phyloP scores from a whole-genome alignment of 2,797 vertebrate species.

The Ceryle rudis region DNA sequence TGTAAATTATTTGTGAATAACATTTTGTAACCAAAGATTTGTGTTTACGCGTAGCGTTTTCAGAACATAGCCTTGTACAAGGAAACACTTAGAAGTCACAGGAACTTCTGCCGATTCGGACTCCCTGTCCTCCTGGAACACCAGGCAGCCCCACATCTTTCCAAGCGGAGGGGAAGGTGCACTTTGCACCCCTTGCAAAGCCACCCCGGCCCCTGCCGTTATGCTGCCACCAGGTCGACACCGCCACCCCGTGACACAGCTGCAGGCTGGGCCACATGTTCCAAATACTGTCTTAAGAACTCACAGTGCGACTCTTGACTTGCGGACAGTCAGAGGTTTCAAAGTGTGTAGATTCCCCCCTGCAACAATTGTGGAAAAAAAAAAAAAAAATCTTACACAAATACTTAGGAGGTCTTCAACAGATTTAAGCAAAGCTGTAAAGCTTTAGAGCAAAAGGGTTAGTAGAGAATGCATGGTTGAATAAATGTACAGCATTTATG shows the following conservation, averaged over 20 bases:
- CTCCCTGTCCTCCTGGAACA: too few species aligned
- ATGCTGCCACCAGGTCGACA: too few species aligned
- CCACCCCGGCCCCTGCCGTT: too few species aligned
- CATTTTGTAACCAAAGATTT: too few species aligned
- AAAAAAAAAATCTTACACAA: background rate
- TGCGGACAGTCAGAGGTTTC: too few species aligned
- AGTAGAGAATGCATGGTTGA: rapidly evolving
- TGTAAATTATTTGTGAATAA: background rate
- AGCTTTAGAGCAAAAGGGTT: rapidly evolving
- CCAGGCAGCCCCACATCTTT: too few species aligned
- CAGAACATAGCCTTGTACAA: rapidly evolving
- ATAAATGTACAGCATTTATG: rapidly evolving
- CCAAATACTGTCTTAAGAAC: rapidly evolving
- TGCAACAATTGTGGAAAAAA: background rate
- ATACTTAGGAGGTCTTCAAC: rapidly evolving
- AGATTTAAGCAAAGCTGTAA: rapidly evolving
- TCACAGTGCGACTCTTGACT: rapidly evolving
- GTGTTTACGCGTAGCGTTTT: rapidly evolving
- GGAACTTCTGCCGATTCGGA: rapidly evolving
- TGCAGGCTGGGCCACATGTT: rapidly evolving
- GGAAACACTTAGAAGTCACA: rapidly evolving
- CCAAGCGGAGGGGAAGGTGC: too few species aligned
- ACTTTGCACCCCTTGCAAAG: too few species aligned
- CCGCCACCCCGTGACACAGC: too few species aligned
- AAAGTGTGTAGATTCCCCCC: too few species aligned